phyloP scores from a whole-genome alignment of 2,797 vertebrate genomes.

The Acanthurus tractus region DNA sequence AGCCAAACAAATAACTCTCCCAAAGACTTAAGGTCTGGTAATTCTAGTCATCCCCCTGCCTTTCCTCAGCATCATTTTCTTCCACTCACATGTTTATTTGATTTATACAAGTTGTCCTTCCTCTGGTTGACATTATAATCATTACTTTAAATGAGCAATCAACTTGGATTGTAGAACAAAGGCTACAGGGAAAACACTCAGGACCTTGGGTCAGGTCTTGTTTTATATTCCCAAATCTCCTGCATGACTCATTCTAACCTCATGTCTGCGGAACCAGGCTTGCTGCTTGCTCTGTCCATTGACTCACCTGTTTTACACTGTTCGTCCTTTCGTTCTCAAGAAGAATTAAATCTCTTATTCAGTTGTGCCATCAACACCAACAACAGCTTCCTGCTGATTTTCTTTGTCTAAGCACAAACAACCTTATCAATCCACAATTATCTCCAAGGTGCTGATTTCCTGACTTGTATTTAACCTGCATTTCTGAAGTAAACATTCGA shows the following conservation, averaged over 20 bases:
- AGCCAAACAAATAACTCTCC: neutral
- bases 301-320: constrained; percentile 1
- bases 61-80: neutral
- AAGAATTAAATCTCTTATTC: constrained; percentile 17
- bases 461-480: constrained; percentile 10
- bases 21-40: neutral
- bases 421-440: constrained; percentile 36
- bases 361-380: constrained; percentile 33
- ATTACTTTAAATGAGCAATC: neutral
- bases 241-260: constrained; percentile 53
- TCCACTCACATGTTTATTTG: neutral
- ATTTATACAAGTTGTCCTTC: neutral
- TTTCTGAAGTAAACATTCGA: constrained; percentile 20
- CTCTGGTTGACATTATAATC: neutral
- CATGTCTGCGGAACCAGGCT: constrained; percentile 13
- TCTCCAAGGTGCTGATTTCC: constrained; percentile 13
- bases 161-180: neutral
- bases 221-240: constrained; percentile 26
- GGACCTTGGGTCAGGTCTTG: constrained; percentile 1
- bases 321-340: constrained; percentile 26
- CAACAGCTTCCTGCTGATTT: constrained; percentile 21
- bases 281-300: constrained; percentile 2
- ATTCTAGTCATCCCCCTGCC: neutral
- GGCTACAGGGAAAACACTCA: neutral
- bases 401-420: constrained; percentile 27